Percentiles rank a stretch among this genome's conserved stretches.
phyloP scores from a whole-genome alignment of 1,140 invertebrate genomes.

The Aphelenchoides fujianensis region DNA sequence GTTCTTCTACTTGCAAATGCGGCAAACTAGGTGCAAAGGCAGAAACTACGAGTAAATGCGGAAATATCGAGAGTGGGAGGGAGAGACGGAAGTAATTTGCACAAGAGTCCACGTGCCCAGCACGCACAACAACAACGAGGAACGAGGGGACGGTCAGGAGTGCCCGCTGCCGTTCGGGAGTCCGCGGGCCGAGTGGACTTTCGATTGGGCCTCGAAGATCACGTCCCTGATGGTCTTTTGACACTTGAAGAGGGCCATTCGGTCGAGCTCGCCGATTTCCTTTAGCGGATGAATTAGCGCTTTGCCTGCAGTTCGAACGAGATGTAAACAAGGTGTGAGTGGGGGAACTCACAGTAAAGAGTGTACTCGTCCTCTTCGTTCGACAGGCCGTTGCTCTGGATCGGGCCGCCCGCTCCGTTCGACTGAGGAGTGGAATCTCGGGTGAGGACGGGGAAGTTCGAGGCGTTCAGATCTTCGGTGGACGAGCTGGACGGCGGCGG shows the following conservation, averaged over 20 bases:
- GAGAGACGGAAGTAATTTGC: not conserved
- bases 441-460: no score
- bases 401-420: not conserved
- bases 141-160: no score
- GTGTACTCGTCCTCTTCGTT: conserved; percentile 13
- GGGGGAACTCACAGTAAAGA: conserved; percentile 12
- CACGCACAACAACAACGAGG: no score
- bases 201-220: conserved; percentile 1
- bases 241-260: not conserved
- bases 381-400: not conserved
- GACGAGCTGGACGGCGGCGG: no score
- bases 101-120: not conserved
- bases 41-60: conserved; percentile 20
- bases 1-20: no score
- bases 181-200: not conserved
- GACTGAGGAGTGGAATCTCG: not conserved
- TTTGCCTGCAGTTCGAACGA: conserved; percentile 3
- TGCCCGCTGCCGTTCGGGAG: not conserved
- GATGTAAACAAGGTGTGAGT: not conserved
- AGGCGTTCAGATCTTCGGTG: no score
- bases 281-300: conserved; percentile 14
- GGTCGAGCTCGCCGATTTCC: not conserved
- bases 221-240: conserved; percentile 13
- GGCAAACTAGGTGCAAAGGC: not conserved
- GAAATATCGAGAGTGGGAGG: not conserved